Base-by-base conservation (phyloP, 2,113 vertebrate genomes). In the Eptesicus fuscus region DNA sequence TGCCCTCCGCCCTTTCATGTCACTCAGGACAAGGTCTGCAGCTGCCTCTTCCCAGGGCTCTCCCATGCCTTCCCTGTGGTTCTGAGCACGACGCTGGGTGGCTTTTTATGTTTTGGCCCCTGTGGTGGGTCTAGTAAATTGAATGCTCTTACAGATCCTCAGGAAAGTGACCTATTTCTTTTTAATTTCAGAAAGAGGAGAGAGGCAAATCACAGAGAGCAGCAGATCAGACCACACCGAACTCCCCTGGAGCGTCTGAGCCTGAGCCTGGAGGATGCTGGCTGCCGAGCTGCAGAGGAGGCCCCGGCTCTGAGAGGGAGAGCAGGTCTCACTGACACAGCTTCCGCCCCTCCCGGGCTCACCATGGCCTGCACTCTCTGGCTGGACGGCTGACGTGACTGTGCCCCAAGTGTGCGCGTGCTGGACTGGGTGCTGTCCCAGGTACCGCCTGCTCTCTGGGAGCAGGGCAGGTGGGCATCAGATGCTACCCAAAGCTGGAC, bases 301-400 rank as follows among this genome's bases (percentile, higher is more conserved):
- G 96, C 97, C 97, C 95, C 96, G 80, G 74, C 94, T 96, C 83
- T 97, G 93, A 97, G 92, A 95, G 53, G 80, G 78, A 97, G 85
- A 59, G 59, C 83, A 47, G 89, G 49, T 94, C 89, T 97, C 93
- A 40, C 78, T 42, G 79, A 80, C 73, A 95, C 22, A 1, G 59
- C 95, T 78, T 32, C 85, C 93, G 96, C 96, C 88, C 47, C 92
- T 96, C 96, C 94, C 10, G 12, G 90, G 32, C 97, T 96, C 97
- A 98, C 97, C 98, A 99, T 99, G 99, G 98, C 98, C 91, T 96
- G 83, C 7, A 96, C 97, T 78, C 98, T 99, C 93, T 99, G 99
- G 98, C 98, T 98, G 96, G 98, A 98, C 94, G 98, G 98, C 96
- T 99, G 97, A 98, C 25, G 93, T 96, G 90, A 97, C 96, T 28